phyloP scores from a whole-genome alignment of 2,797 vertebrate species.

The Graptemys geographica region DNA sequence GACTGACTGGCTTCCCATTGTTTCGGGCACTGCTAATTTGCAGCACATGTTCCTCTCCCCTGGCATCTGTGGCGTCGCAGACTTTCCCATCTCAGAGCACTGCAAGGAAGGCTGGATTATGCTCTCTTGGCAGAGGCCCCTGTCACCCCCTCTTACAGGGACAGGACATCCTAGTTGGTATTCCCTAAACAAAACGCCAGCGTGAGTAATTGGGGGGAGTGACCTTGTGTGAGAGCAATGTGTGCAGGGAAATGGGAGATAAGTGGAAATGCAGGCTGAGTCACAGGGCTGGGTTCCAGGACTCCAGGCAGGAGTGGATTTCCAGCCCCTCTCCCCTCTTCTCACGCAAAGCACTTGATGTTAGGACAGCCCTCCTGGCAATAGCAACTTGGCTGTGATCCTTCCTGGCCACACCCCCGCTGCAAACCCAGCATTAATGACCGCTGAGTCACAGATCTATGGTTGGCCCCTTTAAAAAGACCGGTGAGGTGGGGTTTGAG shows the following conservation, averaged over 20 bases:
- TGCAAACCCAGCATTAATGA: rapidly evolving
- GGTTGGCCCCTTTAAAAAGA: background rate
- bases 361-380: background rate
- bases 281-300: background rate
- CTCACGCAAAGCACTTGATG: rapidly evolving
- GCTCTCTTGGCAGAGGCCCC: background rate
- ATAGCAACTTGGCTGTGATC: background rate
- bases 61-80: background rate
- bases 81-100: rapidly evolving
- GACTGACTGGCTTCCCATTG: background rate
- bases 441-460: background rate
- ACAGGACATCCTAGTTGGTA: constrained; percentile 25
- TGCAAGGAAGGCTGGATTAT: background rate
- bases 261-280: background rate
- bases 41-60: background rate
- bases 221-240: constrained; percentile 26
- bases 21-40: rapidly evolving
- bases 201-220: background rate
- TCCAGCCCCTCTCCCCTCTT: background rate
- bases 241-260: rapidly evolving
- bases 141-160: background rate
- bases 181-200: constrained; percentile 35
- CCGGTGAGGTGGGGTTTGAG: background rate
- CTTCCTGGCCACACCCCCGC: background rate
- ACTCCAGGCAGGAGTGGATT: constrained; percentile 37